Percentiles rank a stretch among this genome's conserved stretches.
Conservation (phyloP, 2,888 invertebrate genomes). For the Lasioglossum zephyrum region DNA sequence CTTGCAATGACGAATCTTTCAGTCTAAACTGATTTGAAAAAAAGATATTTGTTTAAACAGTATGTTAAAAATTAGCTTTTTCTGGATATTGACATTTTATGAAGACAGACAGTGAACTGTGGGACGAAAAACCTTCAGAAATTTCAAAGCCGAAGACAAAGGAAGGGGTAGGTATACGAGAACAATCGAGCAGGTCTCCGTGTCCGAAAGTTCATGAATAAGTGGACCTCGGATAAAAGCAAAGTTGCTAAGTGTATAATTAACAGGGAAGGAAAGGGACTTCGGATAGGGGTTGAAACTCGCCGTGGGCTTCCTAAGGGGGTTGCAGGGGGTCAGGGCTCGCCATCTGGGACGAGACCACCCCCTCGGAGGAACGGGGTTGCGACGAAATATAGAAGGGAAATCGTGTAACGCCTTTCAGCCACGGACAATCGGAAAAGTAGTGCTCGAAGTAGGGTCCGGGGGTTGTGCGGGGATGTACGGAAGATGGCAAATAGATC, state of each 20-base stretch:
- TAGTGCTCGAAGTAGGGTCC: constrained; percentile 31
- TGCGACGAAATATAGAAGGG: constrained; percentile 40
- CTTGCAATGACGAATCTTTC: too few relatives aligned
- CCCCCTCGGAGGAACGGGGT: constrained; percentile 15
- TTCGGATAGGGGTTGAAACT: constrained; percentile 50
- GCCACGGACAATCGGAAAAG: constrained; percentile 44
- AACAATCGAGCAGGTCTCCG: constrained; percentile 16
- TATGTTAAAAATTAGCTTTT: too few relatives aligned
- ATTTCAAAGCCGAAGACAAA: neutral
- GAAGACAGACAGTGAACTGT: too few relatives aligned
- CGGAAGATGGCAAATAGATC: constrained; percentile 15
- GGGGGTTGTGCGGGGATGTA: neutral
- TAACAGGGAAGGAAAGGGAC: constrained; percentile 53
- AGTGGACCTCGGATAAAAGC: constrained; percentile 69
- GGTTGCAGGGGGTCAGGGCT: constrained; percentile 41
- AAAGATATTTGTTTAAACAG: too few relatives aligned
- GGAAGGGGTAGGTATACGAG: neutral
- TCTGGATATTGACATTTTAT: too few relatives aligned
- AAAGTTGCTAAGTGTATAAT: constrained; percentile 73
- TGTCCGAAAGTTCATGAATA: constrained; percentile 63
- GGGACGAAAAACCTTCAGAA: neutral
- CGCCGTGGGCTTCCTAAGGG: constrained; percentile 4
- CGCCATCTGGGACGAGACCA: constrained; percentile 48
- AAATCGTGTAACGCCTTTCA: constrained; percentile 56
- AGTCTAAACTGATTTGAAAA: too few relatives aligned